phyloP scores from a whole-genome alignment of 2,797 vertebrate species.

The Cirrhinus mrigala region DNA sequence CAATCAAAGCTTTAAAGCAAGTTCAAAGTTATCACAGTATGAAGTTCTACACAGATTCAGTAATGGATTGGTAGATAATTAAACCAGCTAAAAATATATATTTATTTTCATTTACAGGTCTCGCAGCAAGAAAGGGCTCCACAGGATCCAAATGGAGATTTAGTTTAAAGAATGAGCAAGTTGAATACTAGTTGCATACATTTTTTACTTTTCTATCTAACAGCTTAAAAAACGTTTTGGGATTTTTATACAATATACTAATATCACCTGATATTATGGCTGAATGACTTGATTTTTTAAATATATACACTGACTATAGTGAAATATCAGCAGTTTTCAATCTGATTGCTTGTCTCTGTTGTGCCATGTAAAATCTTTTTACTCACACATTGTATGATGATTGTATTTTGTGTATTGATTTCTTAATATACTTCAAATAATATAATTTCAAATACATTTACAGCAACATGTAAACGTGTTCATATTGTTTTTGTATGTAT shows the following conservation, averaged over 20 bases:
- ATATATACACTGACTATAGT: background rate
- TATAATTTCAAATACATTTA: background rate
- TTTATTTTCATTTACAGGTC: background rate
- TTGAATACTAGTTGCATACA: background rate
- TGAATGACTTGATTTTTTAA: background rate
- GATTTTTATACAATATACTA: background rate
- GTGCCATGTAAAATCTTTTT: background rate
- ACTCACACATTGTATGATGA: background rate
- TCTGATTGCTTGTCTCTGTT: background rate
- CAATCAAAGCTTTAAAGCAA: conserved; percentile 39
- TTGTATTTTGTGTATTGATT: background rate
- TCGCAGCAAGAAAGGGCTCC: accelerated
- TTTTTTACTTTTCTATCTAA: background rate
- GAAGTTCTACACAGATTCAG: background rate
- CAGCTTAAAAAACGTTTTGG: background rate
- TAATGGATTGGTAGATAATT: background rate
- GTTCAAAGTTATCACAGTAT: background rate
- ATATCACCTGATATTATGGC: background rate
- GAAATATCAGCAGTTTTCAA: background rate
- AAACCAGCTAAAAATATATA: background rate
- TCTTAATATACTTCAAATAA: background rate
- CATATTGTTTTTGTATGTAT: background rate
- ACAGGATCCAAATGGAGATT: background rate
- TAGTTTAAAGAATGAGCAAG: background rate
- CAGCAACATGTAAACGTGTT: background rate